phyloP scores from a whole-genome alignment of 2,888 invertebrate genomes.

The Caenorhabditis panamensis region DNA sequence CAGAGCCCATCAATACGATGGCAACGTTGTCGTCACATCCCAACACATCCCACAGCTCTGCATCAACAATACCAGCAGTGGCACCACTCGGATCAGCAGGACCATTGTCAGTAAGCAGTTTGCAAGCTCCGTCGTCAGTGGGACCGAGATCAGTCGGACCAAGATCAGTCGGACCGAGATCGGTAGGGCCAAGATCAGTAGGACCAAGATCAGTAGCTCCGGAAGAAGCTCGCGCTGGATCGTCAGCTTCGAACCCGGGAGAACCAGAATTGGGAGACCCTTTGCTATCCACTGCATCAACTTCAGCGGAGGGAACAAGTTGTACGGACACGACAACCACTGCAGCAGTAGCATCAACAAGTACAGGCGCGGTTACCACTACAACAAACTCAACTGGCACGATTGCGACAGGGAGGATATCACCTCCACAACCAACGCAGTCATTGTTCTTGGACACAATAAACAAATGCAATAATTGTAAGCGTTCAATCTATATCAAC shows the following conservation, averaged over 20 bases:
- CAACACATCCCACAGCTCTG: conserved; percentile 18
- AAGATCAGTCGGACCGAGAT: background rate
- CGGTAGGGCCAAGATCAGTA: conserved; percentile 1
- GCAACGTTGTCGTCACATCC: conserved; percentile 16
- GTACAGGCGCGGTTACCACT: background rate
- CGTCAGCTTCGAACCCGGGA: conserved; percentile 10
- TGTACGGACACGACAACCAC: conserved; percentile 20
- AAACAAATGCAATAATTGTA: conserved; percentile 56
- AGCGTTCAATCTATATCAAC: conserved; percentile 11
- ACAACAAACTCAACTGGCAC: conserved; percentile 12
- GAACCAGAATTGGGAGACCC: background rate
- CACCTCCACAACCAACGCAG: conserved; percentile 5
- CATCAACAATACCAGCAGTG: background rate
- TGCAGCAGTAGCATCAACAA: background rate
- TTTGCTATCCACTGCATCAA: background rate
- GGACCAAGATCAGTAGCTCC: background rate
- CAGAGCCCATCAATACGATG: conserved; percentile 27
- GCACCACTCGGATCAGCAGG: background rate
- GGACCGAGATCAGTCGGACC: background rate
- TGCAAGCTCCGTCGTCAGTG: conserved; percentile 8
- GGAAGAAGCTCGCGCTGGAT: background rate
- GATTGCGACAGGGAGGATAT: conserved; percentile 14
- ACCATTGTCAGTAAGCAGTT: background rate
- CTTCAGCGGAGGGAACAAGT: conserved; percentile 16
- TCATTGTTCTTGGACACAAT: conserved; percentile 30